Evolutionary conservation across 2,113 vertebrate genomes (phyloP), one percentile per base, ranked within the genome.

Genomic region (Elaphurus davidianus): DNA sequence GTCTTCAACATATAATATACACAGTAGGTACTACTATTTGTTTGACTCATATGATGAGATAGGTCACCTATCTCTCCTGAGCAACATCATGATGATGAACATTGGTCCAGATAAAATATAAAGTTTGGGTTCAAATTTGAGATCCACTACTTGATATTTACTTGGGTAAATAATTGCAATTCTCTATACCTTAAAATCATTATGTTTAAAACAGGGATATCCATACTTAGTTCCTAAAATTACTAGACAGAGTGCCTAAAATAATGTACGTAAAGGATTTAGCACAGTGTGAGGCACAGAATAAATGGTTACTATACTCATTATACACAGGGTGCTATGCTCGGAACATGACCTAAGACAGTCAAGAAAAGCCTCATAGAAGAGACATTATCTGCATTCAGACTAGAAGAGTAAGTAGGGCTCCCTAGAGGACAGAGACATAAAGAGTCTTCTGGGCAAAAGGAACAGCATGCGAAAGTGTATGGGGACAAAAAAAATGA

Each of bases 61-160:
- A 59, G 21, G 43, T 74, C 47, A 87, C 92, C 28, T 67, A 36
- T 84, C 50, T 95, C 74, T 89, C 60, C 23, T 76, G 82, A 93
- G 40, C 7, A 93, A 84, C 17, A 76, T 81, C 6, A 33, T 76
- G 11, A 71, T 90, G 25, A 85, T 71, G 33, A 54, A 7, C 13
- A 81, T 40, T 78, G 54, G 64, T 88, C n/a, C 92, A 45, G 3
- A 87, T 81, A 71, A 74, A 67, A 50, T 5, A 57, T 79, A 95
- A 84, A 71, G 40, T 83, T 7, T 92, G 60, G 85, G 28, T 88
- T 96, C n/a, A 97, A 88, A 90, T 82, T 89, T 21, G 17, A 89
- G 33, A 92, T 62, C 28, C 21, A 88, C 19, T 91, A 86, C 54
- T 57, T 86, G 28, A 50, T 67, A 92, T 45, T 45, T 45, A 45